Evolutionary conservation across 2,113 vertebrate genomes (phyloP).

Genomic region (Pseudorhombus dupliciocellatus): DNA sequence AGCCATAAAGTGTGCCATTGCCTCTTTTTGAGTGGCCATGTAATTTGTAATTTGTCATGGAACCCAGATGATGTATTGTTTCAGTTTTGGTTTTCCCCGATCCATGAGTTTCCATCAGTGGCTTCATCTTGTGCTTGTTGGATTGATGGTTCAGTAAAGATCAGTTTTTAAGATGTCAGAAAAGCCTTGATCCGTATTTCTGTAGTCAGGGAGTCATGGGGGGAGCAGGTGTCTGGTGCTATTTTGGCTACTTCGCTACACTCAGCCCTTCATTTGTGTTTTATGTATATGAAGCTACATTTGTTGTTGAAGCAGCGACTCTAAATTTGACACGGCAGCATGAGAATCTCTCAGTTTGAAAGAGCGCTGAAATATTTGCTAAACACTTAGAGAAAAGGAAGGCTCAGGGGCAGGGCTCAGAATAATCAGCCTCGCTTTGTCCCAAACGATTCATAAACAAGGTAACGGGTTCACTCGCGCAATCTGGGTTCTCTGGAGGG

Average conservation of each 20-base stretch:
- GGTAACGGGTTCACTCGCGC: conserved; percentile 49
- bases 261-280: background rate
- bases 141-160: too few species aligned
- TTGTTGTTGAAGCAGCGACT: too few species aligned
- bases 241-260: background rate
- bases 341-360: conserved; percentile 3
- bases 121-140: too few species aligned
- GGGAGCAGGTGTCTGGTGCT: background rate
- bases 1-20: background rate
- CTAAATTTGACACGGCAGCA: background rate
- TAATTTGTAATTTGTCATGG: too few species aligned
- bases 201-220: too few species aligned
- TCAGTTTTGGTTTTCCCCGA: too few species aligned
- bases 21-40: too few species aligned
- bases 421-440: conserved; percentile 35
- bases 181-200: too few species aligned
- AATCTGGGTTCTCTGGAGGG: conserved; percentile 44
- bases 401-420: background rate
- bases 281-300: background rate
- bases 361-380: background rate
- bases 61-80: too few species aligned
- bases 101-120: too few species aligned
- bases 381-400: background rate
- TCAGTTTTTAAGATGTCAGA: too few species aligned
- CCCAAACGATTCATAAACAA: conserved; percentile 50